Percentiles rank a stretch among this genome's conserved stretches.
Evolutionary conservation across 1,140 invertebrate species (phyloP).

Genomic region (Stenopsyche tienmushanensis): DNA sequence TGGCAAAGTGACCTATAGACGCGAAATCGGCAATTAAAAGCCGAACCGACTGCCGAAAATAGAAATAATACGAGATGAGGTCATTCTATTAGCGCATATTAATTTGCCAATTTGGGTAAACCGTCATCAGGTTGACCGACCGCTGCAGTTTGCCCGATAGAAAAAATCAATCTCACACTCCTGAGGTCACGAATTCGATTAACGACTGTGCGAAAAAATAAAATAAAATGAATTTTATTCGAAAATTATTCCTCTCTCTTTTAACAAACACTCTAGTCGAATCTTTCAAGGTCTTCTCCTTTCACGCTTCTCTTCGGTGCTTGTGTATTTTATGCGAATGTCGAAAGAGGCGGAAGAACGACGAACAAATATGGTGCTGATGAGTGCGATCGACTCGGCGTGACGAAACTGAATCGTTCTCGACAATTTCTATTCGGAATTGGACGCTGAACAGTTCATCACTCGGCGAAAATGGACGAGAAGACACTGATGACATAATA

Average conservation of each 20-base stretch:
- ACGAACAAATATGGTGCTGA: not conserved
- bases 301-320: constrained; percentile 13
- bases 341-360: not conserved
- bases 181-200: not conserved
- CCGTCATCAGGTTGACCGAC: not conserved
- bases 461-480: too few species aligned
- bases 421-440: too few species aligned
- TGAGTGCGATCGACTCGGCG: too few species aligned
- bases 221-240: not conserved
- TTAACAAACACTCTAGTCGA: constrained; percentile 5
- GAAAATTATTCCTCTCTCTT: constrained; percentile 19
- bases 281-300: constrained; percentile 23
- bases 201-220: not conserved
- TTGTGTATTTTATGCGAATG: constrained; percentile 9
- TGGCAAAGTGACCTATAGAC: too few species aligned
- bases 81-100: not conserved
- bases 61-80: too few species aligned
- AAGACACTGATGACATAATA: too few species aligned
- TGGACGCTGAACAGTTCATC: too few species aligned
- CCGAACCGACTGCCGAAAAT: too few species aligned
- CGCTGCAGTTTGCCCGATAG: not conserved
- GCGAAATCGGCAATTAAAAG: too few species aligned
- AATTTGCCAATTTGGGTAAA: not conserved
- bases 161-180: not conserved
- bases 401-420: too few species aligned